These are phyloP conservation scores for Thera britannica DNA, from an alignment of 2,888 invertebrate genomes.

Conservation along the genomic window DNA sequence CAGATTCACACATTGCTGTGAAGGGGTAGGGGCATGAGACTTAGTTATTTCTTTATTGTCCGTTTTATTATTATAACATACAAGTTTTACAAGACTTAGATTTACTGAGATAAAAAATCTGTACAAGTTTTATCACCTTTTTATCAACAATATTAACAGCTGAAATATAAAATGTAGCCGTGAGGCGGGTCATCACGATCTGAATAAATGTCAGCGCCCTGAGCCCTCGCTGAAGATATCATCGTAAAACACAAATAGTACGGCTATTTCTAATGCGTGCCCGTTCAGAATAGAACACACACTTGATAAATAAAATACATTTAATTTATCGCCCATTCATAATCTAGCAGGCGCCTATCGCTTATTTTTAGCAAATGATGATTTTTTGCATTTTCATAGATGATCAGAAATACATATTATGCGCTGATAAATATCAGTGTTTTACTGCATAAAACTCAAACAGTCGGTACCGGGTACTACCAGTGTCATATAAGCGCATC, in stretches of 20 bases:
- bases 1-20: no score
- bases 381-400: background rate
- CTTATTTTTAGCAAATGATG: conserved; percentile 10
- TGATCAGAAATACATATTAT: background rate
- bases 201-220: conserved; percentile 6
- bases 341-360: conserved; percentile 7
- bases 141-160: conserved; percentile 4
- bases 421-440: no score
- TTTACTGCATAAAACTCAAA: no score
- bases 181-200: conserved; percentile 20
- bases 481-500: no score
- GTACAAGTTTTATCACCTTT: conserved; percentile 12
- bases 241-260: conserved; percentile 34
- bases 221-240: conserved; percentile 12
- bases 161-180: conserved; percentile 8
- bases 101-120: background rate
- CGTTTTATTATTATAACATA: no score
- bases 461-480: no score
- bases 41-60: no score
- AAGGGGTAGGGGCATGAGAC: no score
- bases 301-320: conserved; percentile 15
- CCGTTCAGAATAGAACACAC: conserved; percentile 7
- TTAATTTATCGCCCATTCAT: conserved; percentile 22
- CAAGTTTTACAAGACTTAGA: no score
- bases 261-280: conserved; percentile 8